Evolutionary conservation across 1,140 invertebrate genomes (phyloP), one percentile per base, ranked within the genome.

Genomic region (Drosophila subobscura): DNA sequence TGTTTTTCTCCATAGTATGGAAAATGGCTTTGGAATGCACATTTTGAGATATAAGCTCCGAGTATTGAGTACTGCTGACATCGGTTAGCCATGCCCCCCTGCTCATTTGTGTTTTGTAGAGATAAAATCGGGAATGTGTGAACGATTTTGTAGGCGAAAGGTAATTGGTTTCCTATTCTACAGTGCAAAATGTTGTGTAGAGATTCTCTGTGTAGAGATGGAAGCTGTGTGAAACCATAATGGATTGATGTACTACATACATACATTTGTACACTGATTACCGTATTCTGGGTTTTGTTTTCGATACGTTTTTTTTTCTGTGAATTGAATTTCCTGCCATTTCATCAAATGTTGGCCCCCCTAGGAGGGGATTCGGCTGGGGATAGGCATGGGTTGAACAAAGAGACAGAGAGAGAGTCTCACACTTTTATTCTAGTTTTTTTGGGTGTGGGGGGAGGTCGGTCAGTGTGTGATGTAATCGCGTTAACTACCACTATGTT

Each of bases 311-410:
- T 12, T 10, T 47, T 59, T 78, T 67, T 20, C 16, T 86, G 49
- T 88, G 81, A 86, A 86, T 86, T 86, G 78, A 86, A 86, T 81
- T 86, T 86, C 81, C 81, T 86, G 81, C 77, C 81, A 86, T 86
- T 86, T 88, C 41, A 77, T 37, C 33, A 37, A 37, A 37, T 37
- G 33, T 37, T 37, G 10, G 16, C 16, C 16, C 16, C 10, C 3
- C 10, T 4, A 10, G 33, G 33, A 37, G 49, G 68, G 42, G 47
- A 52, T 60, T 63, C 54, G 79, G 66, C 57, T 65, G 78, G 63
- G 76, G 72, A 75, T 37, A 60, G 66, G 29, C 51, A 42, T 23
- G 23, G 25, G 41, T 8, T 37, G 3, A 37, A 37, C 33, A n/a
- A 23, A n/a, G 5, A n/a, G 12, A 25, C 3, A 47, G 47, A 16